Base-by-base conservation (phyloP, 1,140 invertebrate species). In the Drosophila murphyi region DNA sequence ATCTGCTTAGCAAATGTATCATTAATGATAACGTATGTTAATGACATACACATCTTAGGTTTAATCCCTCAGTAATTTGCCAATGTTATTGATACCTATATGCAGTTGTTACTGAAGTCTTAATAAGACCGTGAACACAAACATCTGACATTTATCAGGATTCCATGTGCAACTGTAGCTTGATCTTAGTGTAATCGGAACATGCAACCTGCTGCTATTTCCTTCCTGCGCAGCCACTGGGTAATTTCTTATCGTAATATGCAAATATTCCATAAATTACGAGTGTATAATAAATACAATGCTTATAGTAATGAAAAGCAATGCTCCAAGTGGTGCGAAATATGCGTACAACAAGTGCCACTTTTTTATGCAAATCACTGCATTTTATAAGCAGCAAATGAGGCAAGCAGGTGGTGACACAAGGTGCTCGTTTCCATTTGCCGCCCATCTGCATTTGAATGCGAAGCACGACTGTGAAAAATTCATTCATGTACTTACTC, bases 341-440 rank as follows among this genome's bases (percentile, higher is more conserved):
- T 82, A 71, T 82, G 80, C 80, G 80, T 82, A 82, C 79, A 82
- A 82, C 80, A 75, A 78, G 80, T 55, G 52, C 64, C 62, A 75
- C 70, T 82, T 78, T 71, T 82, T 68, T 29, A 82, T 82, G 80
- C 80, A 82, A 82, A 82, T 82, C 80, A 72, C 48, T 72, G 57
- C 62, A 67, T 51, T 52, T 82, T 75, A 82, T 54, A 69, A 70
- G 71, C 75, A 64, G 57, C 75, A 82, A 75, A 82, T 82, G 71
- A 79, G 80, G 55, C 80, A 56, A n/a, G 39, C 10, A 43, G 61
- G 70, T 72, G 39, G 37, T 74, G 31, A 31, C 8, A 12, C n/a
- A 48, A 43, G 68, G 45, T 59, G 51, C 50, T 50, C 55, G 52
- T 31, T 28, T 55, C 51, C 50, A 57, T 41, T 20, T 35, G 47